These are phyloP conservation scores for Volucella inflata DNA, from an alignment of 2,888 invertebrate genomes.

Conservation along the genomic window DNA sequence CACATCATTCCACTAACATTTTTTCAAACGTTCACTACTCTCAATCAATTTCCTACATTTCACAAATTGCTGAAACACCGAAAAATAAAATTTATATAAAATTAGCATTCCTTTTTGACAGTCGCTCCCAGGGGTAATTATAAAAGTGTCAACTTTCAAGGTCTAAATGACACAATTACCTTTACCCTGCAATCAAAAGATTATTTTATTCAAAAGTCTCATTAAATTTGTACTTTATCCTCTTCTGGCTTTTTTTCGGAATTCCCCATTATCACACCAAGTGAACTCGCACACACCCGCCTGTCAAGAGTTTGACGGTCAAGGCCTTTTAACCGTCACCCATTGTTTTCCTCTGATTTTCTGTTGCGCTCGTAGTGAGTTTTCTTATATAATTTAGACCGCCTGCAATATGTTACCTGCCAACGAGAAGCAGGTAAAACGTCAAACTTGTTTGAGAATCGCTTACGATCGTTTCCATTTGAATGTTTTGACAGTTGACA, in stretches of 20 bases:
- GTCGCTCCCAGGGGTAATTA: too few relatives aligned
- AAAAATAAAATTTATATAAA: too few relatives aligned
- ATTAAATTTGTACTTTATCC: neutral
- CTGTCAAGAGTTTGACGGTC: conserved; percentile 47
- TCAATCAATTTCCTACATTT: too few relatives aligned
- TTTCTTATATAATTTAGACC: neutral
- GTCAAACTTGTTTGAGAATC: conserved; percentile 29
- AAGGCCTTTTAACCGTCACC: conserved; percentile 32
- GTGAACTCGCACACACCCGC: conserved; percentile 12
- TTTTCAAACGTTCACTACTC: too few relatives aligned
- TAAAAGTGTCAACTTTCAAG: too few relatives aligned
- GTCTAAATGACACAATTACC: too few relatives aligned
- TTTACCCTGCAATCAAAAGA: neutral
- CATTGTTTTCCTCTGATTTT: neutral
- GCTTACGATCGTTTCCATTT: conserved; percentile 30
- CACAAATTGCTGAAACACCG: too few relatives aligned
- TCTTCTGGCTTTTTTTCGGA: neutral
- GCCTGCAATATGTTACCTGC: neutral
- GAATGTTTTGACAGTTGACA: neutral
- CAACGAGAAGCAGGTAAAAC: conserved; percentile 2
- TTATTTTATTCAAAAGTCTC: conserved; percentile 1
- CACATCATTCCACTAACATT: too few relatives aligned
- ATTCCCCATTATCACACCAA: conserved; percentile 15
- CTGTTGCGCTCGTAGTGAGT: neutral
- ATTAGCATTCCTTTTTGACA: too few relatives aligned